These are phyloP conservation scores for Penaeus vannamei DNA, from an alignment of 1,140 invertebrate genomes.

Conservation along the genomic window DNA sequence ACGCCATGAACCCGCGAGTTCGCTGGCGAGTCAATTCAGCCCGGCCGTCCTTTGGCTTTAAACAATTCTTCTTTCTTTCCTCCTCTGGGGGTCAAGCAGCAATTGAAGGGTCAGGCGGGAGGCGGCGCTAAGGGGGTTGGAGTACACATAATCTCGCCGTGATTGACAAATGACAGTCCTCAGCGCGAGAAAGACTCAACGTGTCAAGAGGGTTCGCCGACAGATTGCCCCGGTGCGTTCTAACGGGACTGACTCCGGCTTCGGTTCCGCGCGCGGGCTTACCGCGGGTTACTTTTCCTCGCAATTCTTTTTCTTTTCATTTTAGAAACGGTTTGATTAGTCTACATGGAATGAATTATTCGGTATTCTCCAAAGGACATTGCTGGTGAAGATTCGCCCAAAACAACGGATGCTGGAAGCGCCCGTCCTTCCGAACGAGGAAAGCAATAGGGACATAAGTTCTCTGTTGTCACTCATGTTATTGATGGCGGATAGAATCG, in stretches of 20 bases:
- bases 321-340: no score
- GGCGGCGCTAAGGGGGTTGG: conserved; percentile 25
- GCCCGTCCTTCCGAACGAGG: neutral
- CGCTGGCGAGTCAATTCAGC: no score
- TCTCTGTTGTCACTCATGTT: conserved; percentile 66
- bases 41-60: no score
- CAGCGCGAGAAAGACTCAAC: conserved; percentile 54
- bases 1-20: no score
- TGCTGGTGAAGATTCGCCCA: neutral
- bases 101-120: neutral
- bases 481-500: conserved; percentile 64
- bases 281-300: no score
- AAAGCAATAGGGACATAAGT: conserved; percentile 52
- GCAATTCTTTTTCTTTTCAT: no score
- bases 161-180: conserved; percentile 66
- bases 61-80: no score
- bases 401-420: neutral
- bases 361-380: neutral
- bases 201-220: conserved; percentile 62
- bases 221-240: conserved; percentile 59
- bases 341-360: no score
- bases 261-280: neutral
- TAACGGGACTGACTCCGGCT: conserved; percentile 8
- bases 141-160: conserved; percentile 57
- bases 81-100: neutral